phyloP scores from a whole-genome alignment of 2,888 invertebrate genomes.

The Maniola hyperantus region DNA sequence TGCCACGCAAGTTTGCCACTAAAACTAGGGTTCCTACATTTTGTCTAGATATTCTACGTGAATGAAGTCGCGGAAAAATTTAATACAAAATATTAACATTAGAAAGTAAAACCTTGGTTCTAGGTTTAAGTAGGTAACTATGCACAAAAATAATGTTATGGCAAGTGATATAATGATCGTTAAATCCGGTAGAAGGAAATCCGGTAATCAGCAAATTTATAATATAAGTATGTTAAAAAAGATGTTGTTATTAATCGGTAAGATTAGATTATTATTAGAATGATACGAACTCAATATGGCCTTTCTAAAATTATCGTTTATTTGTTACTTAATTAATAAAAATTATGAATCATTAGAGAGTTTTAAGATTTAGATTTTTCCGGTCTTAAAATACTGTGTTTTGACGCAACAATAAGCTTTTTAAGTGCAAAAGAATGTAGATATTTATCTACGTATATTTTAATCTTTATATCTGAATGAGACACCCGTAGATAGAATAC shows the following conservation, averaged over 20 bases:
- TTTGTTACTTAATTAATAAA: conserved; percentile 1
- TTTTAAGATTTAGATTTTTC: not conserved
- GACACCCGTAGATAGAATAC: too few species aligned
- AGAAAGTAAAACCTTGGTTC: not conserved
- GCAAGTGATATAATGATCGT: not conserved
- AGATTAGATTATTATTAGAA: not conserved
- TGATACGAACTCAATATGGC: not conserved
- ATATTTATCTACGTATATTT: too few species aligned
- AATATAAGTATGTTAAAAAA: not conserved
- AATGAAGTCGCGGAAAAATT: not conserved
- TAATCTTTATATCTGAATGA: too few species aligned
- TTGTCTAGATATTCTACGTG: too few species aligned
- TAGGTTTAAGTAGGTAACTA: not conserved
- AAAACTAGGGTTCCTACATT: too few species aligned
- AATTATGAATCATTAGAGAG: not conserved
- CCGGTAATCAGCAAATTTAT: not conserved
- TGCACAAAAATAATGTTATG: not conserved
- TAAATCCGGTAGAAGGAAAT: conserved; percentile 5
- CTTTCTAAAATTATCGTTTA: not conserved
- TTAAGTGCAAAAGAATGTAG: too few species aligned
- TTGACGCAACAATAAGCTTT: not conserved
- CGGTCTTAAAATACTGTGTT: not conserved
- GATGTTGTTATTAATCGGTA: not conserved
- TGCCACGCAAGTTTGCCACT: too few species aligned
- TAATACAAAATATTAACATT: not conserved